phyloP scores from a whole-genome alignment of 2,797 vertebrate genomes.

The Myoxocephalus aenaeus region DNA sequence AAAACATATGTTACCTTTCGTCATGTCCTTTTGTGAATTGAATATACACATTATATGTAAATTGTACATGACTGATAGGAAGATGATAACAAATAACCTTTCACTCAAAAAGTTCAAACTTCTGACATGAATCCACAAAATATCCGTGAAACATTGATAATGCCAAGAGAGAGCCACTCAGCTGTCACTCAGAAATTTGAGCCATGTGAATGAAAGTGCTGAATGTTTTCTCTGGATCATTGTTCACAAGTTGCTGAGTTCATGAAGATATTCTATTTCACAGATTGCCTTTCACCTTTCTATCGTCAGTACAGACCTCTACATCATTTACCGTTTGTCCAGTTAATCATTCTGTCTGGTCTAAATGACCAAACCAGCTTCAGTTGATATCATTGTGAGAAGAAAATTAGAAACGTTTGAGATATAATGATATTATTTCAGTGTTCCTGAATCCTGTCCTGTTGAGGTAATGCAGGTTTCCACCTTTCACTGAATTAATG shows the following conservation, averaged over 20 bases:
- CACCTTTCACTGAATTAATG: conserved; percentile 73
- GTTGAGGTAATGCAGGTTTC: conserved; percentile 11
- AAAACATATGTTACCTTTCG: neutral
- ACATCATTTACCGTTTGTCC: conserved; percentile 23
- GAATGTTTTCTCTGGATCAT: conserved; percentile 33
- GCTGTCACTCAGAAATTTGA: conserved; percentile 28
- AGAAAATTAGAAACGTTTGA: neutral
- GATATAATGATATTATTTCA: conserved; percentile 3
- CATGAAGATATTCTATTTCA: conserved; percentile 44
- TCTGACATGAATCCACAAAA: neutral
- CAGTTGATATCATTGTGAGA: conserved; percentile 1
- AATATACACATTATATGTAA: neutral
- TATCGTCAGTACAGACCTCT: conserved; percentile 35
- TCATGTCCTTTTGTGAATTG: conserved; percentile 4
- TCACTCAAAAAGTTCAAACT: neutral
- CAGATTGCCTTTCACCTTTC: conserved; percentile 48
- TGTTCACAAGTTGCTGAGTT: conserved; percentile 44
- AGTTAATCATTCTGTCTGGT: neutral
- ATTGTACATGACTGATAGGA: neutral
- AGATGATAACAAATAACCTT: neutral
- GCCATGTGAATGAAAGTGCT: conserved; percentile 41
- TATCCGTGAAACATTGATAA: conserved; percentile 7
- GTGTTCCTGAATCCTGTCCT: conserved; percentile 12
- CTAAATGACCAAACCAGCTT: conserved; percentile 3
- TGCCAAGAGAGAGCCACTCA: conserved; percentile 12